phyloP scores from a whole-genome alignment of 2,888 invertebrate genomes.

The Liodrosophila aerea region DNA sequence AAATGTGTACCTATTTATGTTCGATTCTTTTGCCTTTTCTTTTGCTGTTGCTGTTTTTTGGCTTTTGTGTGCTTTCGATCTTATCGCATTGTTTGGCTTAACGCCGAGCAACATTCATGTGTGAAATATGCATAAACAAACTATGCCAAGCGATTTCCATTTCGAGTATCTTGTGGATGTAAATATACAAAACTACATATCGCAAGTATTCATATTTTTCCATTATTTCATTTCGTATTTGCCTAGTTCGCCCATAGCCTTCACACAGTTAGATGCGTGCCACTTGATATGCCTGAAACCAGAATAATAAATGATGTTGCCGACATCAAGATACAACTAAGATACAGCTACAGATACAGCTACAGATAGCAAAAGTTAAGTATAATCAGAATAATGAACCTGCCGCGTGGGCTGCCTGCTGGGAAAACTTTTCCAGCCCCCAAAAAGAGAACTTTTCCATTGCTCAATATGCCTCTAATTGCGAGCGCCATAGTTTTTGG shows the following conservation, averaged over 20 bases:
- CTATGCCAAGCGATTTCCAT: slow-evolving; percentile 58
- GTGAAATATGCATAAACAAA: slow-evolving; percentile 73
- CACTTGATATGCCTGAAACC: slow-evolving; percentile 71
- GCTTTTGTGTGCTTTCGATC: slow-evolving; percentile 27
- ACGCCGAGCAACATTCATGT: slow-evolving; percentile 48
- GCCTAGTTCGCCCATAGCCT: slow-evolving; percentile 48
- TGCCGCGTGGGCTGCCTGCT: slow-evolving; percentile 42
- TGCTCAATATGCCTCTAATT: slow-evolving; percentile 72
- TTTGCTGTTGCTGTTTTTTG: slow-evolving; percentile 22
- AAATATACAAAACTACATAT: slow-evolving; percentile 44
- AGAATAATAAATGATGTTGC: slow-evolving; percentile 73
- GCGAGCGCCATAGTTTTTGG: slow-evolving; percentile 40
- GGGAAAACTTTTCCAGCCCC: slow-evolving; percentile 47
- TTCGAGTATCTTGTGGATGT: slow-evolving; percentile 63
- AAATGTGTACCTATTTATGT: slow-evolving; percentile 13
- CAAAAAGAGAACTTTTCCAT: slow-evolving; percentile 52
- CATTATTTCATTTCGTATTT: slow-evolving; percentile 11
- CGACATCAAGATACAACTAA: slow-evolving; percentile 35
- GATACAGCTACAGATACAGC: slow-evolving; percentile 15
- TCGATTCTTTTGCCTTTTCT: slow-evolving; percentile 18
- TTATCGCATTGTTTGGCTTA: slow-evolving; percentile 59
- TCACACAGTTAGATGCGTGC: slow-evolving; percentile 76
- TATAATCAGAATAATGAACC: slow-evolving; percentile 43
- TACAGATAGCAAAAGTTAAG: slow-evolving; percentile 16
- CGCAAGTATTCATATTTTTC: slow-evolving; percentile 9